phyloP scores from a whole-genome alignment of 2,888 invertebrate genomes.

The Parnassius apollo region DNA sequence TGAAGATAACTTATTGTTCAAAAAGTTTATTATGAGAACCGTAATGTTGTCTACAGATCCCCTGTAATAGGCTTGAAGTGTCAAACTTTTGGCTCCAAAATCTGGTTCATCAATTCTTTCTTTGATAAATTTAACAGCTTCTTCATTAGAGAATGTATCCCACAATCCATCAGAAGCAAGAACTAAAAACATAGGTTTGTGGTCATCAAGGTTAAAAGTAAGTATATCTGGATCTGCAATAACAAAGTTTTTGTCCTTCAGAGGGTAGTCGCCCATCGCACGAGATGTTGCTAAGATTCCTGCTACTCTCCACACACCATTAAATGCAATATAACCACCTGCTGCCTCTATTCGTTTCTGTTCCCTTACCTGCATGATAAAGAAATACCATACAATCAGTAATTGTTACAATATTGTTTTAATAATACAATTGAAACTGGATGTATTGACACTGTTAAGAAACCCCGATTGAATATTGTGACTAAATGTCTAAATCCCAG shows the following conservation, averaged over 20 bases:
- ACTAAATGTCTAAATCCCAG: too few species aligned
- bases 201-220: slow-evolving; percentile 92
- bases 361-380: slow-evolving; percentile 86
- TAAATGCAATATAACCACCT: slow-evolving; percentile 96
- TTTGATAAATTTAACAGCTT: slow-evolving; percentile 93
- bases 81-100: slow-evolving; percentile 94
- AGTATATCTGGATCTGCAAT: slow-evolving; percentile 97
- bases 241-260: slow-evolving; percentile 95
- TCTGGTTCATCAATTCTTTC: slow-evolving; percentile 92
- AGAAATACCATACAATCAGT: neutral
- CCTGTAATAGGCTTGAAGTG: slow-evolving; percentile 93
- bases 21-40: slow-evolving; percentile 93
- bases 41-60: slow-evolving; percentile 98
- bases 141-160: slow-evolving; percentile 98
- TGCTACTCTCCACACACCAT: slow-evolving; percentile 97
- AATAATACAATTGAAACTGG: too few species aligned
- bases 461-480: too few species aligned
- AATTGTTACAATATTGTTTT: neutral
- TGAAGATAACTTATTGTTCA: slow-evolving; percentile 67
- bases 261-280: slow-evolving; percentile 96
- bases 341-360: slow-evolving; percentile 95
- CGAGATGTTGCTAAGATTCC: slow-evolving; percentile 96
- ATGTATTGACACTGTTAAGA: too few species aligned
- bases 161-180: slow-evolving; percentile 97
- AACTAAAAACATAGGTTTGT: slow-evolving; percentile 93